These are phyloP conservation scores for Cetonia aurata DNA, from an alignment of 2,888 invertebrate genomes.

Conservation along the genomic window DNA sequence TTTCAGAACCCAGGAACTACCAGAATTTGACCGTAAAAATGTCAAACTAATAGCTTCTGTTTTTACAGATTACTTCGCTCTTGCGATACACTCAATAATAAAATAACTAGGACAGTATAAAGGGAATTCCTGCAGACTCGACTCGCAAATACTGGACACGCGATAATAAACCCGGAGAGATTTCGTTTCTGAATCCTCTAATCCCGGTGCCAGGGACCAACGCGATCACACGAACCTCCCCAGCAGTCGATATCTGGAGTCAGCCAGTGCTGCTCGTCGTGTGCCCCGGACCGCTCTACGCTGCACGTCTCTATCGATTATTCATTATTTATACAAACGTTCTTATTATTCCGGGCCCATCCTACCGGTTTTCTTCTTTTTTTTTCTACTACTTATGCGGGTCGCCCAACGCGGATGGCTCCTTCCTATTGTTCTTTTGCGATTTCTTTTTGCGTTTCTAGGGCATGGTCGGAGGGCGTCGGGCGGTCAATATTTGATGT, in stretches of 20 bases:
- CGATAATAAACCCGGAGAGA: constrained; percentile 48
- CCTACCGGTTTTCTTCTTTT: constrained; percentile 60
- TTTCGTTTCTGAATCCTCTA: constrained; percentile 49
- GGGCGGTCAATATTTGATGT: constrained; percentile 7
- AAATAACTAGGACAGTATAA: too few species aligned
- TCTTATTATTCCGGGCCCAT: constrained; percentile 65
- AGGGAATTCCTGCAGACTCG: background rate
- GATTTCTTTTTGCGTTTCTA: background rate
- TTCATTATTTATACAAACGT: constrained; percentile 68
- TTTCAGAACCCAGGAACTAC: too few species aligned
- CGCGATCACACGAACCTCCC: constrained; percentile 45
- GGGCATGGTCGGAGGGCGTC: background rate
- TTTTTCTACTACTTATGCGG: constrained; percentile 59
- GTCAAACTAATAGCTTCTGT: too few species aligned
- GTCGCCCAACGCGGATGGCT: constrained; percentile 10
- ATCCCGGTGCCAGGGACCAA: constrained; percentile 61
- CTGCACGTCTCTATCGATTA: constrained; percentile 64
- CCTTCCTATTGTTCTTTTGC: background rate
- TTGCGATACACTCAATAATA: too few species aligned
- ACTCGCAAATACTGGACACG: constrained; percentile 38
- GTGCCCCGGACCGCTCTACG: constrained; percentile 58
- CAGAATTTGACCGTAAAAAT: too few species aligned
- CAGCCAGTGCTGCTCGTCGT: constrained; percentile 65
- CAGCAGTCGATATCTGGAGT: constrained; percentile 66
- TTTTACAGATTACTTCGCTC: too few species aligned